phyloP scores from a whole-genome alignment of 2,113 vertebrate species.

The Mohoua ochrocephala region DNA sequence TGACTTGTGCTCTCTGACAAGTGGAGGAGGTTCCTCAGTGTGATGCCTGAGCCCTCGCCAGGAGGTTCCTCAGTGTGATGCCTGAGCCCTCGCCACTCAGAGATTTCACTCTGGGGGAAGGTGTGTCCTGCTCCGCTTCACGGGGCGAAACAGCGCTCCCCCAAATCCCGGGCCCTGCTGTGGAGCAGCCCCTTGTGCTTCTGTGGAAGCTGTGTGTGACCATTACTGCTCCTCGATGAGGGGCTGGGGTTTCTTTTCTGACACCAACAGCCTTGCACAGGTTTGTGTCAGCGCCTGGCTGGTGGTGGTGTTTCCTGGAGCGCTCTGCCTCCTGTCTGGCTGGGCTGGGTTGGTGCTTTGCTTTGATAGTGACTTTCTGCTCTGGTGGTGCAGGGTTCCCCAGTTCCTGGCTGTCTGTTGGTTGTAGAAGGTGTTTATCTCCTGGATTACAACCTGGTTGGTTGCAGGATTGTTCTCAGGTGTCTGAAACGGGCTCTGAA shows the following conservation, averaged over 20 bases:
- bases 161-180: rapidly evolving
- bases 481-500: neutral
- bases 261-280: rapidly evolving
- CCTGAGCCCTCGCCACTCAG: neutral
- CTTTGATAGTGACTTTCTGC: neutral
- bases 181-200: rapidly evolving
- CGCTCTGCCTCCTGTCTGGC: neutral
- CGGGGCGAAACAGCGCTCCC: neutral
- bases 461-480: neutral
- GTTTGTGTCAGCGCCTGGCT: neutral
- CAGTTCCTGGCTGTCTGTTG: neutral
- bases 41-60: neutral
- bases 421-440: neutral
- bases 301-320: neutral
- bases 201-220: rapidly evolving
- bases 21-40: rapidly evolving
- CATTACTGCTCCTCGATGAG: rapidly evolving
- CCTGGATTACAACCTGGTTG: neutral
- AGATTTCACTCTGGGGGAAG: neutral
- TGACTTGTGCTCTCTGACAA: rapidly evolving
- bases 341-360: neutral
- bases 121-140: neutral
- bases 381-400: neutral
- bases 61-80: too few species aligned
- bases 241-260: neutral